Evolutionary conservation across 2,113 vertebrate genomes (phyloP).

Genomic region (Engraulis encrasicolus): DNA sequence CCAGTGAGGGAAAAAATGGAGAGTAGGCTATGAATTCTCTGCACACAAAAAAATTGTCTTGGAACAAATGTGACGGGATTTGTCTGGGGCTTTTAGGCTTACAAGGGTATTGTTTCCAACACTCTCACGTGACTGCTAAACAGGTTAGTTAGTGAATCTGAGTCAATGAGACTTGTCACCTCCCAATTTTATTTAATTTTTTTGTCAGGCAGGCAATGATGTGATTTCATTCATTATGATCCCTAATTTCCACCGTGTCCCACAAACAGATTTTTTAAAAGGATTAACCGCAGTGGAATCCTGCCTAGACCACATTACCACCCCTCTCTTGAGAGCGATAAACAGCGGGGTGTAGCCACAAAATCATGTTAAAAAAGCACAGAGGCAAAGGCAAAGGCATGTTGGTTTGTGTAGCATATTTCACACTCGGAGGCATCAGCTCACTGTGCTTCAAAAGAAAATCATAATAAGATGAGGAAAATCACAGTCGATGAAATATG

Average conservation of each 20-base stretch:
- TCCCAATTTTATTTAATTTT: not conserved
- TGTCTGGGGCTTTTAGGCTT: not conserved
- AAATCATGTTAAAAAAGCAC: too few relatives aligned
- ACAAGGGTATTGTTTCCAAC: not conserved
- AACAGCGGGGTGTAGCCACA: not conserved
- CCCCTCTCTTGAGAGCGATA: not conserved
- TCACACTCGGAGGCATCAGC: too few relatives aligned
- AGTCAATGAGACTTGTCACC: not conserved
- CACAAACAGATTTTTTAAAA: not conserved
- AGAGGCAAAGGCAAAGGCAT: too few relatives aligned
- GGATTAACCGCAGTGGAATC: not conserved
- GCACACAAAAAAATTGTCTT: not conserved
- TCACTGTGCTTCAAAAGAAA: too few relatives aligned
- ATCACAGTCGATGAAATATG: too few relatives aligned
- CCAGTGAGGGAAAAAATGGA: not conserved
- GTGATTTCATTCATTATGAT: not conserved
- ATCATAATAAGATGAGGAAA: not conserved
- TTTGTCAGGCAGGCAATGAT: not conserved
- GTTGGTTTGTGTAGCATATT: too few relatives aligned
- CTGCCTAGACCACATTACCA: constrained; percentile 7
- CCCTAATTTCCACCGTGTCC: not conserved
- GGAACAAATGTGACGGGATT: not conserved
- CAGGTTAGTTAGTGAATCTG: constrained; percentile 7
- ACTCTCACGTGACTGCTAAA: not conserved
- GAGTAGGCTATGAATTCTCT: not conserved